Percentiles rank a stretch among this genome's conserved stretches.
phyloP scores from a whole-genome alignment of 2,113 vertebrate genomes.

The Pseudopodoces humilis region DNA sequence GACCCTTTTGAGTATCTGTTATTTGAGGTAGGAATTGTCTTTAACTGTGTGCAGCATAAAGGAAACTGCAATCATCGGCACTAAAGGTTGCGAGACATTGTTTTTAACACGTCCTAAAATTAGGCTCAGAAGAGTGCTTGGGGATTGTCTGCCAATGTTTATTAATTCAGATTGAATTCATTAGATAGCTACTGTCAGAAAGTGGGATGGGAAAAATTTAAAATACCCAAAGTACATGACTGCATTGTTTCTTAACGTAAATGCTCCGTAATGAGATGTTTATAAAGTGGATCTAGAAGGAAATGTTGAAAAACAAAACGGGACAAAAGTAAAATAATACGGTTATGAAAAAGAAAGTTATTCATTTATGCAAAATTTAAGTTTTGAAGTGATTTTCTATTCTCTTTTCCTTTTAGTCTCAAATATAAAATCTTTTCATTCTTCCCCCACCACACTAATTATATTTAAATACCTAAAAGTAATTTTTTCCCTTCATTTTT shows the following conservation, averaged over 20 bases:
- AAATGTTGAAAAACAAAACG: background rate
- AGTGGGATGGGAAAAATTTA: background rate
- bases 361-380: background rate
- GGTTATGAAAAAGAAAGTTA: background rate
- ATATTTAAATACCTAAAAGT: background rate
- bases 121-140: slow-evolving; percentile 22
- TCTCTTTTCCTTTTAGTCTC: background rate
- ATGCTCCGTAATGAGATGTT: background rate
- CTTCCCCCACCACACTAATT: background rate
- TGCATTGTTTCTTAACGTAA: background rate
- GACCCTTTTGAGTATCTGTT: background rate
- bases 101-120: slow-evolving; percentile 47
- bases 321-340: background rate
- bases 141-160: slow-evolving; percentile 48
- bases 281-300: background rate
- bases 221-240: background rate
- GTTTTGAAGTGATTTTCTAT: background rate
- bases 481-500: background rate
- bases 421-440: background rate
- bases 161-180: slow-evolving; percentile 39
- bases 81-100: background rate
- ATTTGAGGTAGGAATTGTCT: slow-evolving; percentile 26
- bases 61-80: background rate
- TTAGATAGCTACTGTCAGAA: slow-evolving; percentile 29
- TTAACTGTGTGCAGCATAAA: background rate